Conservation (phyloP, 1,140 invertebrate species). For the Leptoteleia sp. region DNA sequence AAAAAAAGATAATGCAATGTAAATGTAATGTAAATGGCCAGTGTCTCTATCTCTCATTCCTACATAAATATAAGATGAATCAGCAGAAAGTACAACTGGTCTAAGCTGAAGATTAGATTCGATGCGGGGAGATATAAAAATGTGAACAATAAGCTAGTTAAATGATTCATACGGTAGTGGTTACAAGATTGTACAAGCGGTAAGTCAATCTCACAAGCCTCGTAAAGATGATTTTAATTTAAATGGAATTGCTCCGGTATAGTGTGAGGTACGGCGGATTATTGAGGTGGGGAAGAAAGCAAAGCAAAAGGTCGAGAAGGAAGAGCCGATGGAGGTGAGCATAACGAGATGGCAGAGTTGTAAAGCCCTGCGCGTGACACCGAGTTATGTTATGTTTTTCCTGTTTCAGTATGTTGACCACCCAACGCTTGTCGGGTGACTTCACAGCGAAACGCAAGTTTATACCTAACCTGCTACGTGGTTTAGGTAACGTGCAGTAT, state of each 20-base stretch:
- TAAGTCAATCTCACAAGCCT: constrained; percentile 48
- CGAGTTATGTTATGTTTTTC: constrained; percentile 78
- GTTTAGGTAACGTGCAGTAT: constrained; percentile 76
- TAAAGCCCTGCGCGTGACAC: constrained; percentile 81
- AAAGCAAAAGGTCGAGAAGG: constrained; percentile 57
- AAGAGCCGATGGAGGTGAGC: constrained; percentile 64
- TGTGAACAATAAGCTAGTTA: constrained; percentile 12
- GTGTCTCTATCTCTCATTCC: too few species aligned
- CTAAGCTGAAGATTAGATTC: too few species aligned
- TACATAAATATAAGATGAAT: too few species aligned
- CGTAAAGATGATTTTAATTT: constrained; percentile 61
- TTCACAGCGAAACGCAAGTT: constrained; percentile 66
- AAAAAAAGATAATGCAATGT: too few species aligned
- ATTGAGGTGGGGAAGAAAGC: constrained; percentile 65
- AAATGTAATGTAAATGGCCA: too few species aligned
- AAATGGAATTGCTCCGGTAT: constrained; percentile 37
- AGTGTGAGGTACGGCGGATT: constrained; percentile 52
- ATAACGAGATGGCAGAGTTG: constrained; percentile 79
- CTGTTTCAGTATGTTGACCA: constrained; percentile 68
- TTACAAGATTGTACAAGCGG: constrained; percentile 40
- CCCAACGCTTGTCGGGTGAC: constrained; percentile 57
- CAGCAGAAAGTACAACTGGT: too few species aligned
- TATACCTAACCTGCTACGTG: constrained; percentile 72
- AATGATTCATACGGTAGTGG: constrained; percentile 26
- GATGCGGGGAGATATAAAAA: constrained; percentile 7